Evolutionary conservation across 1,140 invertebrate genomes (phyloP), one percentile per base, ranked within the genome.

Genomic region (Rhyzopertha dominica): DNA sequence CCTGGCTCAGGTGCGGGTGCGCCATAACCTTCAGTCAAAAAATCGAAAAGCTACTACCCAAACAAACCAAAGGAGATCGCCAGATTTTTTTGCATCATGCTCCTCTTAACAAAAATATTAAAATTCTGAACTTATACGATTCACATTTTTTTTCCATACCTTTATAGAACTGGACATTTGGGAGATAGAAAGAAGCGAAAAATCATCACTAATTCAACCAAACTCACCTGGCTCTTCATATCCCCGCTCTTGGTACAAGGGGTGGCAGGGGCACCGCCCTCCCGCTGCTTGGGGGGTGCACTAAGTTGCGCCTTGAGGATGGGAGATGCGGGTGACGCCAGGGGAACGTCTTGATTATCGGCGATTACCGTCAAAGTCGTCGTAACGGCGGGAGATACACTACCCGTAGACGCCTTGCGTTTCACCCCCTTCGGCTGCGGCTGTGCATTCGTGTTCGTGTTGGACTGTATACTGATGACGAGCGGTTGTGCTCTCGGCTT

Each of bases 221-320:
- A 73, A n/a, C n/a, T 73, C 74, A 77, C 75, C 75, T 77, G 74
- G 71, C 75, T 77, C 64, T 74, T 77, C 59, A 49, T 63, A 66
- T 77, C 74, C 70, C 72, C 69, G 68, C 74, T 73, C 56, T 64
- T 63, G 65, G 52, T 42, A 24, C 54, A 32, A 28, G 52, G 41
- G 22, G 54, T 31, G 22, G 51, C 39, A 24, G 43, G 41, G 35
- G 54, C 49, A 29, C 49, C 47, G 25, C 47, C 49, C 40, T 50
- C 58, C 40, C 53, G 56, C 29, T 63, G 61, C 69, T 80, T 81
- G 36, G 80, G 76, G 43, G 82, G 82, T 49, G 81, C 79, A 61
- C 81, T 83, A 42, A 85, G 72, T 65, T 85, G 83, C 56, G 82
- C 83, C 73, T 85, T 85, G 13, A 85, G 74, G 64, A 85, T 87